Base-by-base conservation (phyloP, 2,113 vertebrate species). In the Sardina pilchardus region DNA sequence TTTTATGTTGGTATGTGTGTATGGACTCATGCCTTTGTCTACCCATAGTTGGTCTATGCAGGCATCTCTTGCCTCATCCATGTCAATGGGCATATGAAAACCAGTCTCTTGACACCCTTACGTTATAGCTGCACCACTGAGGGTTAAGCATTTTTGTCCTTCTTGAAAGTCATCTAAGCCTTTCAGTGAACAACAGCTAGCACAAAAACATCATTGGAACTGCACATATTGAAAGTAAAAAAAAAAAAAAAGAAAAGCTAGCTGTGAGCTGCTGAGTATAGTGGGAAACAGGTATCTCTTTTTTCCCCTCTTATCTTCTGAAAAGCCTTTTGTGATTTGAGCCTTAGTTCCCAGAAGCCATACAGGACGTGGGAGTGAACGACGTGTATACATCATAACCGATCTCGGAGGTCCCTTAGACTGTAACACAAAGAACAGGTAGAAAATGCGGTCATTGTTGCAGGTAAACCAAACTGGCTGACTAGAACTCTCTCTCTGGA, bases 1-100 rank as follows among this genome's bases (percentile, higher is more conserved):
- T 14, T 34, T 88, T 84, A 50, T 82, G 82, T 63, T 67, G 53
- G 63, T 89, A 88, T 87, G 85, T 88, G 85, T 86, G 85, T 85
- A 84, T 75, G 42, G 63, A 67, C 63, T 30, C 16, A 17, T 19
- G 71, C 71, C 30, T 36, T 78, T 78, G 71, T 78, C 30, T 36
- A 36, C 34, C 30, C 34, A 67, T 30, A 4, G 8, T 7, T 30
- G 63, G 10, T 67, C n/a, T 83, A 36, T 86, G 81, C 81, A 83
- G 85, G 59, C 47, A 83, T 83, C 48, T 6, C 8, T 30, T 71
- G 63, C 26, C 63, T 71, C 63, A 26, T 12, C 26, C 63, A 30
- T 26, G n/a, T 78, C 10, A 12, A 36, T 36, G 14, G n/a, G n/a
- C 8, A 8, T 34, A 30, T 14, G 26, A 14, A 78, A 78, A 34